These are phyloP conservation scores for Tenodera sinensis DNA, from an alignment of 2,888 invertebrate genomes.

Conservation along the genomic window DNA sequence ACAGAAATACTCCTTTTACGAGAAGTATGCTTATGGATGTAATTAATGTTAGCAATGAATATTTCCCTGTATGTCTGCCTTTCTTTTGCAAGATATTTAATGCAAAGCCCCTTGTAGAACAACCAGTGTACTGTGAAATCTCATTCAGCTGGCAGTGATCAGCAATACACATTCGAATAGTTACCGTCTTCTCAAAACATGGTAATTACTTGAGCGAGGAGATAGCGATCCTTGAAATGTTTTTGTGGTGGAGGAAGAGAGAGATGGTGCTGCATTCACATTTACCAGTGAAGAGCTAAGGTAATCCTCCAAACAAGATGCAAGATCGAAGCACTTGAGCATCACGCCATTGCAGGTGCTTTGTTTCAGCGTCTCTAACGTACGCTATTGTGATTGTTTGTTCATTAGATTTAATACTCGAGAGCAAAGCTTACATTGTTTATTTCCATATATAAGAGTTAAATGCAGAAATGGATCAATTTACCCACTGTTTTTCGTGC, in stretches of 20 bases:
- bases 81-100: too few relatives aligned
- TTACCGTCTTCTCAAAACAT: background rate
- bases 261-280: background rate
- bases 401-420: background rate
- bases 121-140: background rate
- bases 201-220: background rate
- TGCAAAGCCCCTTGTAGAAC: too few relatives aligned
- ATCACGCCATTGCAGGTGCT: background rate
- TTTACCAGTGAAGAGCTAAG: background rate
- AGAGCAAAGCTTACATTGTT: background rate
- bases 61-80: too few relatives aligned
- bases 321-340: background rate
- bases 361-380: background rate
- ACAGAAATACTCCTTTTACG: too few relatives aligned
- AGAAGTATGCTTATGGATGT: too few relatives aligned
- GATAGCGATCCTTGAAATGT: background rate
- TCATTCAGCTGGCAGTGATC: background rate
- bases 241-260: background rate
- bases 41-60: too few relatives aligned
- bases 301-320: background rate
- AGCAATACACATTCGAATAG: background rate
- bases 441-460: too few relatives aligned
- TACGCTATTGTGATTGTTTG: background rate
- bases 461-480: too few relatives aligned
- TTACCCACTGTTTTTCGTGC: too few relatives aligned